A percentile compares a stretch with the other conserved stretches of the same genome.
Evolutionary conservation across 2,113 vertebrate genomes (phyloP).

Genomic region (Pedionomus torquatus): DNA sequence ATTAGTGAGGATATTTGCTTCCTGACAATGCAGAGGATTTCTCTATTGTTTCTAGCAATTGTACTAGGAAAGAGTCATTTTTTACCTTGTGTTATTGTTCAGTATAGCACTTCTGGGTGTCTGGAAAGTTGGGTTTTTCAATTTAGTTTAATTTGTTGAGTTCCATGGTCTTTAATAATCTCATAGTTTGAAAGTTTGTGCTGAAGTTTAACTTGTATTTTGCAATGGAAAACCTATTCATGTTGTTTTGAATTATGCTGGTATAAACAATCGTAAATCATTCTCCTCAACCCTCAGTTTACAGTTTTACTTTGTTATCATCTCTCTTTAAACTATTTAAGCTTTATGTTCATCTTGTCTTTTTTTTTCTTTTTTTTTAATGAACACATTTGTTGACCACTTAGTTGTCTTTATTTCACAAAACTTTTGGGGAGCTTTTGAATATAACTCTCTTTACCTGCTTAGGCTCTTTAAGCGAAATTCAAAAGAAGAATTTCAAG

Average conservation of each 20-base stretch:
- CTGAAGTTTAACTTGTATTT: background rate
- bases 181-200: background rate
- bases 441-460: background rate
- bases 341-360: background rate
- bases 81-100: background rate
- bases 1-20: background rate
- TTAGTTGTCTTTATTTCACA: background rate
- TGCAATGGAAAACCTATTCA: background rate
- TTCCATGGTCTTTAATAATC: background rate
- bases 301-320: background rate
- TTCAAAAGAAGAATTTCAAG: background rate
- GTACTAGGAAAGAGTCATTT: background rate
- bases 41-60: background rate
- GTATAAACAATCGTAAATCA: background rate
- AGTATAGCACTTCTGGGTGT: background rate
- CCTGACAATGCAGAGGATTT: background rate
- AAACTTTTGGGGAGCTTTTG: background rate
- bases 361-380: background rate
- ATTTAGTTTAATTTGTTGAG: background rate
- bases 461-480: background rate
- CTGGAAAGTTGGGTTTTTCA: background rate
- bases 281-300: background rate
- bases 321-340: background rate
- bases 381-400: background rate
- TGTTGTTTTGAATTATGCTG: background rate